These are phyloP conservation scores for Epizoanthus fatuus DNA, from an alignment of 92 coral and sea anemone species.

Conservation along the genomic window DNA sequence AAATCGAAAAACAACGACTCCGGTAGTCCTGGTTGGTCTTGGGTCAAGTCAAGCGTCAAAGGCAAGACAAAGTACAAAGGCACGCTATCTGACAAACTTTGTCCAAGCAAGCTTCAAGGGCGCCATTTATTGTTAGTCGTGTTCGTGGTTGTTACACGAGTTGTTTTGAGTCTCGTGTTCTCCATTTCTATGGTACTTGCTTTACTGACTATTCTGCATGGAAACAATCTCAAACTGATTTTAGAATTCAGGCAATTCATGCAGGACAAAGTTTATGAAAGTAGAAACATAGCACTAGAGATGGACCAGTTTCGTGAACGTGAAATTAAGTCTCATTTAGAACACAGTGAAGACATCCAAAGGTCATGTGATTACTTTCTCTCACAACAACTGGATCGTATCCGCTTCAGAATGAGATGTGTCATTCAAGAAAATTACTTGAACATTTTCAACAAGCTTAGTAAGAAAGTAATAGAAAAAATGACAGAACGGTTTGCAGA, in stretches of 20 bases:
- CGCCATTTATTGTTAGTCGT: conserved; percentile 78
- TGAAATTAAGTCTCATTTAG: conserved; percentile 68
- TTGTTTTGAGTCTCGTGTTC: conserved; percentile 70
- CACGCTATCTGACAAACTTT: background rate
- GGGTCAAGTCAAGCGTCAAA: conserved; percentile 52
- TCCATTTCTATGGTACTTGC: conserved; percentile 79
- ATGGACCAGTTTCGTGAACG: conserved; percentile 87
- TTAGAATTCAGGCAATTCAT: conserved; percentile 66
- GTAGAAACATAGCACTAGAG: conserved; percentile 57
- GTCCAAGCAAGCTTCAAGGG: conserved; percentile 68
- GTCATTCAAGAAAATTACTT: conserved; percentile 72
- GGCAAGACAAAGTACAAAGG: background rate
- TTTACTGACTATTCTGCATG: conserved; percentile 73
- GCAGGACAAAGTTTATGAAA: conserved; percentile 63
- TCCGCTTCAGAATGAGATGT: conserved; percentile 79
- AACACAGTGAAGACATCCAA: conserved; percentile 73
- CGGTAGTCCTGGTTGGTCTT: conserved; percentile 24
- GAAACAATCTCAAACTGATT: conserved; percentile 64
- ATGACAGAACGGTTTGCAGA: conserved; percentile 55
- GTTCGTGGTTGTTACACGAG: conserved; percentile 61
- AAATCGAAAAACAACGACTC: conserved; percentile 16
- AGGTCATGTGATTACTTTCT: conserved; percentile 80
- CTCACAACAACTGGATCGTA: conserved; percentile 64
- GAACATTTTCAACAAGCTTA: conserved; percentile 74
- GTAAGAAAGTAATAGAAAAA: conserved; percentile 55